Percentiles rank a stretch among this genome's conserved stretches.
These are phyloP conservation scores for Desoria tigrina DNA, from an alignment of 2,888 invertebrate species.

Conservation along the genomic window DNA sequence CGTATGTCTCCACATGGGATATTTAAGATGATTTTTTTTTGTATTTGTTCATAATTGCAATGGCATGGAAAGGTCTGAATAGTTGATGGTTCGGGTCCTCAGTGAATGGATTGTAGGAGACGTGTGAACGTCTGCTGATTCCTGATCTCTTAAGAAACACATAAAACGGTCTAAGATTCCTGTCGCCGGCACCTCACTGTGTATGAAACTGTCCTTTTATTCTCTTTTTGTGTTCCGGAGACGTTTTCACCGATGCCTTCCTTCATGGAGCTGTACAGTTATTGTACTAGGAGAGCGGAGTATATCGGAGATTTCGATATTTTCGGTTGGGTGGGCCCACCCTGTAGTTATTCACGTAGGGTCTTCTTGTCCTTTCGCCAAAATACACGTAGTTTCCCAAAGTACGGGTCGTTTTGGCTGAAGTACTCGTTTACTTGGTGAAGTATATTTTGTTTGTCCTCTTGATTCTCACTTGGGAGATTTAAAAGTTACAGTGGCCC, in stretches of 20 bases:
- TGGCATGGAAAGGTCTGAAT: too few relatives aligned
- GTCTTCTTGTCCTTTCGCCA: conserved; percentile 28
- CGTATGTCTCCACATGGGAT: too few relatives aligned
- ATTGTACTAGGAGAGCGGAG: neutral
- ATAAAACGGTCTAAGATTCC: conserved; percentile 43
- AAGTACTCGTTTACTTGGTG: too few relatives aligned
- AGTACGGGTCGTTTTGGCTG: too few relatives aligned
- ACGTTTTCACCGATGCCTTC: neutral
- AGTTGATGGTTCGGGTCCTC: neutral
- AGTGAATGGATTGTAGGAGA: neutral
- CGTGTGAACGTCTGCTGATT: conserved; percentile 36
- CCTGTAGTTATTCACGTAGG: conserved; percentile 24
- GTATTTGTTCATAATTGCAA: too few relatives aligned
- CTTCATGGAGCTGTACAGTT: neutral
- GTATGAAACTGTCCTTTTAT: conserved; percentile 26
- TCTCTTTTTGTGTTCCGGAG: conserved; percentile 12
- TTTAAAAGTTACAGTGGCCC: too few relatives aligned
- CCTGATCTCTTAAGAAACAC: conserved; percentile 18
- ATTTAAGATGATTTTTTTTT: too few relatives aligned
- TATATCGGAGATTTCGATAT: neutral
- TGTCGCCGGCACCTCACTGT: conserved; percentile 47
- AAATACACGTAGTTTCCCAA: conserved; percentile 16
- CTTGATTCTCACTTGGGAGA: too few relatives aligned
- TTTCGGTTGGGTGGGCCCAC: conserved; percentile 19
- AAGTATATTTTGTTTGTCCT: too few relatives aligned